phyloP scores from a whole-genome alignment of 2,888 invertebrate genomes.

The Trachelus troglodyta region DNA sequence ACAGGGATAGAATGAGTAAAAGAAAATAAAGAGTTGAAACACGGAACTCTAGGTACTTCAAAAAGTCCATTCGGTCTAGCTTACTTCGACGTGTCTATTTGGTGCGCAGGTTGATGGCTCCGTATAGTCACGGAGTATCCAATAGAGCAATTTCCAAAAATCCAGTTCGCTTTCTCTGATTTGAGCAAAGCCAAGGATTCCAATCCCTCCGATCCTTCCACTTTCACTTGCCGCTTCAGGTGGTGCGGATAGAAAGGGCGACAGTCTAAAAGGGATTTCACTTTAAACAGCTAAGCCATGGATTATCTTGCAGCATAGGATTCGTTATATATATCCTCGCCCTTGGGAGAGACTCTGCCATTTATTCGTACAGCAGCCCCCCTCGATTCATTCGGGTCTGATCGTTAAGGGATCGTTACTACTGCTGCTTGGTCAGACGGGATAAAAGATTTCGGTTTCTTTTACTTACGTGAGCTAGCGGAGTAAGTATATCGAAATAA shows the following conservation, averaged over 20 bases:
- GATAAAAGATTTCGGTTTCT: constrained; percentile 15
- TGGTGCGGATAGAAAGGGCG: background rate
- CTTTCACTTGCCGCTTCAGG: background rate
- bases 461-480: background rate
- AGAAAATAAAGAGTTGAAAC: background rate
- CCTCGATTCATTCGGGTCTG: constrained; percentile 41
- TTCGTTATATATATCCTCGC: background rate
- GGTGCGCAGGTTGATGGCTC: too few species aligned
- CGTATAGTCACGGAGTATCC: too few species aligned
- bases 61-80: background rate
- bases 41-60: background rate
- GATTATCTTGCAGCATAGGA: constrained; percentile 42
- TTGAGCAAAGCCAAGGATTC: background rate
- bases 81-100: background rate
- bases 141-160: too few species aligned
- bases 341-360: constrained; percentile 37
- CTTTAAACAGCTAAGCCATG: constrained; percentile 34
- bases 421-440: constrained; percentile 13
- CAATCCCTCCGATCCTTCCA: background rate
- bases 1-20: background rate
- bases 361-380: constrained; percentile 49
- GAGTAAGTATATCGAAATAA: background rate
- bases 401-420: constrained; percentile 49
- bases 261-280: constrained; percentile 26
- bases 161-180: background rate